Conservation (phyloP, 2,113 vertebrate genomes). For the Calonectris borealis region DNA sequence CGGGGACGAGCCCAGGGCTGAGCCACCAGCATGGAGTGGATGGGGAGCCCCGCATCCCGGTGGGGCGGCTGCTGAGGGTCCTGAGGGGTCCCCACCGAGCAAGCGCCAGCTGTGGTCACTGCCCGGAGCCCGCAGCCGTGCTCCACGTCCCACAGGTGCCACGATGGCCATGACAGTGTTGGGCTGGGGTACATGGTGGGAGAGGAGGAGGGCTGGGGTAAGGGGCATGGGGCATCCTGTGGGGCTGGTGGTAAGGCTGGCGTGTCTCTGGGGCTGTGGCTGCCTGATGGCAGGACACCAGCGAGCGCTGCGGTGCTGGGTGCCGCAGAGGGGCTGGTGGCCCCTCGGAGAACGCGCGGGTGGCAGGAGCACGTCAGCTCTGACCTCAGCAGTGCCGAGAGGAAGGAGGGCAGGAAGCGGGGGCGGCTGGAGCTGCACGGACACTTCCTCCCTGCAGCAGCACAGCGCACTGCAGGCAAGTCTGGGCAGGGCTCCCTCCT, state of each 20-base stretch:
- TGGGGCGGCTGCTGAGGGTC: accelerated
- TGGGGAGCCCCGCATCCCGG: neutral
- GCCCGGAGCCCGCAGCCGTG: accelerated
- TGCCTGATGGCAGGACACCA: neutral
- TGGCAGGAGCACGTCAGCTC: conserved; percentile 1
- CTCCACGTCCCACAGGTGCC: neutral
- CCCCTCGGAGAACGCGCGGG: neutral
- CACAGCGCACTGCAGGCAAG: accelerated
- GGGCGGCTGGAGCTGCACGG: conserved; percentile 29
- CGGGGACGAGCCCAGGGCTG: neutral
- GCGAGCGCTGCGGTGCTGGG: neutral
- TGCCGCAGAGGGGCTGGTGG: neutral
- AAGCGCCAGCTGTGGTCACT: accelerated
- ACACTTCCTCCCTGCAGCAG: conserved; percentile 14
- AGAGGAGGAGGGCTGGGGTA: neutral
- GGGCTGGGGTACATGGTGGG: neutral
- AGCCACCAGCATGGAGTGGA: neutral
- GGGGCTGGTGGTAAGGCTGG: neutral
- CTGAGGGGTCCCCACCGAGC: accelerated
- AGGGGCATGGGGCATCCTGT: accelerated
- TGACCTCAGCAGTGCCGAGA: conserved; percentile 18
- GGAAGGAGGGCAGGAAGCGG: conserved; percentile 60
- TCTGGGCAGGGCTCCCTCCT: neutral
- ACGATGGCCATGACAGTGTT: accelerated
- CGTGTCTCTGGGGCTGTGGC: accelerated